phyloP scores from a whole-genome alignment of 2,888 invertebrate genomes.

The Andrena camellia region DNA sequence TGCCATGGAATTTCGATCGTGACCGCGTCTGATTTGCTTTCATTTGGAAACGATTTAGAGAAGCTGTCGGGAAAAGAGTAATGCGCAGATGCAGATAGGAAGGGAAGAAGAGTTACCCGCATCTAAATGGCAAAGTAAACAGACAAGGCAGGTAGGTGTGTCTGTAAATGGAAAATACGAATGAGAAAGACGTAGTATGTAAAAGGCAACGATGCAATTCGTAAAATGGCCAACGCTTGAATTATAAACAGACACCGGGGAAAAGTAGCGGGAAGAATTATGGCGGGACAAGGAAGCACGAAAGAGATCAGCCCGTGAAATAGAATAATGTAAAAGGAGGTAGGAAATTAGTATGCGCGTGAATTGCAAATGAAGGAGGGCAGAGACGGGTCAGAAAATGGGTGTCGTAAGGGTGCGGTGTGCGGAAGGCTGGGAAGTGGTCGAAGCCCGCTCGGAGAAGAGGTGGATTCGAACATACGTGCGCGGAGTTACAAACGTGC shows the following conservation, averaged over 20 bases:
- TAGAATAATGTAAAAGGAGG: not conserved
- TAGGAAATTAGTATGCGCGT: conserved; percentile 8
- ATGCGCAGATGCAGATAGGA: not conserved
- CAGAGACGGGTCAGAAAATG: not conserved
- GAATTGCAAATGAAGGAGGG: not conserved
- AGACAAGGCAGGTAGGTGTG: not conserved
- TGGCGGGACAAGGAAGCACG: not conserved
- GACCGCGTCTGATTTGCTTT: conserved; percentile 4
- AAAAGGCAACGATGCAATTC: conserved; percentile 1
- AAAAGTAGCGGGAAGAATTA: conserved; percentile 20
- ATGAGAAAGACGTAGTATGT: not conserved
- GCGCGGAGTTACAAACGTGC: conserved; percentile 71
- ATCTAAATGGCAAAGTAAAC: not conserved
- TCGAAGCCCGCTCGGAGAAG: conserved; percentile 34
- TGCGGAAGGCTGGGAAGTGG: conserved; percentile 21
- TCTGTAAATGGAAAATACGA: conserved; percentile 20
- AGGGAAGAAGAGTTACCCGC: not conserved
- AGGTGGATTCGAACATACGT: conserved; percentile 70
- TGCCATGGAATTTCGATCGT: conserved; percentile 13
- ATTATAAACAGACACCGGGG: conserved; percentile 11
- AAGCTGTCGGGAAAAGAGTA: not conserved
- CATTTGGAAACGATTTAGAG: not conserved
- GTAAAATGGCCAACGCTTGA: conserved; percentile 31
- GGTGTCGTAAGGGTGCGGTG: conserved; percentile 44
- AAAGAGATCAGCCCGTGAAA: not conserved